phyloP scores from a whole-genome alignment of 2,888 invertebrate genomes.

The Parnassius glacialis region DNA sequence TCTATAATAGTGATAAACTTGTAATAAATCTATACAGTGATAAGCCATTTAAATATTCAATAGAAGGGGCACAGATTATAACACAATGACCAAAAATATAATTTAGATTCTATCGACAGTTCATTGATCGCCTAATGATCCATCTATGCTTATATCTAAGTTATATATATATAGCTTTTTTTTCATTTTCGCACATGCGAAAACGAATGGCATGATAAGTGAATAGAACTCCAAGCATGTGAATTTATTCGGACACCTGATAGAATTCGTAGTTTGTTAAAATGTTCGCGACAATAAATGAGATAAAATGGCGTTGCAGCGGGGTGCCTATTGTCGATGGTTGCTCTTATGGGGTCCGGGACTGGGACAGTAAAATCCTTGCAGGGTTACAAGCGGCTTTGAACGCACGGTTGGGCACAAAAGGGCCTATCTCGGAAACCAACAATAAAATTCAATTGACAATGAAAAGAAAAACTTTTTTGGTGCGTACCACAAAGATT shows the following conservation, averaged over 20 bases:
- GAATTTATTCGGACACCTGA: constrained; percentile 66
- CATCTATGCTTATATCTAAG: constrained; percentile 19
- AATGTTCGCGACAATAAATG: constrained; percentile 62
- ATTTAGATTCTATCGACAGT: constrained; percentile 6
- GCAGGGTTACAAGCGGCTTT: constrained; percentile 68
- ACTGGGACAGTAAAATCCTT: constrained; percentile 48
- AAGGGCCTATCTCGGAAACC: constrained; percentile 75
- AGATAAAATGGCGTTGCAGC: constrained; percentile 66
- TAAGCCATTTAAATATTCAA: constrained; percentile 37
- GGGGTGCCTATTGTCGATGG: constrained; percentile 64
- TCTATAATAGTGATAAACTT: constrained; percentile 30
- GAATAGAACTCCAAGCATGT: constrained; percentile 38
- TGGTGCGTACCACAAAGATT: constrained; percentile 64
- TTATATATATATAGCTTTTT: constrained; percentile 32
- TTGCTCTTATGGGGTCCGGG: constrained; percentile 61
- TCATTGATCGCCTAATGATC: constrained; percentile 5
- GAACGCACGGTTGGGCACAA: constrained; percentile 76
- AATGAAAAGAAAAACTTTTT: constrained; percentile 60
- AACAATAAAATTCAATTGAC: constrained; percentile 80
- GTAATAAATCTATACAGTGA: constrained; percentile 38
- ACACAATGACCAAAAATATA: constrained; percentile 6
- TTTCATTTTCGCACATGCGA: constrained; percentile 41
- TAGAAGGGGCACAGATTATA: constrained; percentile 29
- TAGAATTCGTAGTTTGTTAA: constrained; percentile 48
- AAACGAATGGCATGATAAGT: constrained; percentile 28